Conservation (phyloP, 2,888 invertebrate species). For the Psylliodes chrysocephalus region DNA sequence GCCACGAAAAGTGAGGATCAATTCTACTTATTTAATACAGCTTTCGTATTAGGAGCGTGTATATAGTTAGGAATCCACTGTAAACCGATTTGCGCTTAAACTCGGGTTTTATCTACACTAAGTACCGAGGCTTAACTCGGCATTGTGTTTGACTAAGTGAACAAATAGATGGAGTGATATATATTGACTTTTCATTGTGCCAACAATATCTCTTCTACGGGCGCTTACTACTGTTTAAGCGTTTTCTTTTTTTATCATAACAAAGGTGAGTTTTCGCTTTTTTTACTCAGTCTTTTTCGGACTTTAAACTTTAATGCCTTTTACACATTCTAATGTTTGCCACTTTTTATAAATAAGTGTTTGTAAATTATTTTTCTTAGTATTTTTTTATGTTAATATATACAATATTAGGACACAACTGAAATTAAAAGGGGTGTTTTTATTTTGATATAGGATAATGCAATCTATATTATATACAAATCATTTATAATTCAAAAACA, state of each 20-base stretch:
- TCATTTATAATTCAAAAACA: too few relatives aligned
- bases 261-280: conserved; percentile 51
- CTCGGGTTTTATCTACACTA: conserved; percentile 66
- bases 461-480: too few relatives aligned
- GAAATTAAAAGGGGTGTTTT: too few relatives aligned
- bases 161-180: conserved; percentile 66
- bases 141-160: conserved; percentile 66
- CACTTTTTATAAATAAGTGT: too few relatives aligned
- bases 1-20: conserved; percentile 66
- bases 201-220: conserved; percentile 48
- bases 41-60: conserved; percentile 66
- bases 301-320: not conserved
- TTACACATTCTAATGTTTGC: too few relatives aligned
- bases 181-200: conserved; percentile 61
- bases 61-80: conserved; percentile 66
- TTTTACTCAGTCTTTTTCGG: conserved; percentile 5
- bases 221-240: conserved; percentile 47
- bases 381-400: too few relatives aligned
- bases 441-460: too few relatives aligned
- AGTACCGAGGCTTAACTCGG: conserved; percentile 65
- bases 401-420: too few relatives aligned
- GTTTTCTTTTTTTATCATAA: conserved; percentile 43
- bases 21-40: conserved; percentile 67
- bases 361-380: too few relatives aligned
- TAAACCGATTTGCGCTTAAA: conserved; percentile 66